phyloP scores from a whole-genome alignment of 2,888 invertebrate genomes.

The Drosophila anomalata region DNA sequence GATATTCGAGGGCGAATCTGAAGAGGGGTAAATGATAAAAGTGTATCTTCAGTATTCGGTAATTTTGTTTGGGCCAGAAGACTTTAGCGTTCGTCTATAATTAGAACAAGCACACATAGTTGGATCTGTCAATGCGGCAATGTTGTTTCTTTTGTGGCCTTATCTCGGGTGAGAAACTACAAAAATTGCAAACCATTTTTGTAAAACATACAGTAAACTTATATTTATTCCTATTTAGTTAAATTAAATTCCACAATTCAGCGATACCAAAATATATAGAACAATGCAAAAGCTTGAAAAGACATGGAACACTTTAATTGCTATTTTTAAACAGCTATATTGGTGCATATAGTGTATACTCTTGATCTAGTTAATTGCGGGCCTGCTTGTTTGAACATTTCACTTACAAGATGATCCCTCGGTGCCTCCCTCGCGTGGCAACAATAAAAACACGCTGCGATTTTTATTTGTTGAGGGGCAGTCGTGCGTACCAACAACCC shows the following conservation, averaged over 20 bases:
- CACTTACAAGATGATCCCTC: slow-evolving; percentile 58
- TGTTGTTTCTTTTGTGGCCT: slow-evolving; percentile 52
- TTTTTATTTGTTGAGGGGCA: slow-evolving; percentile 43
- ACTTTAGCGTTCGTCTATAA: slow-evolving; percentile 58
- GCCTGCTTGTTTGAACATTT: slow-evolving; percentile 62
- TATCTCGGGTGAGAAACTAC: slow-evolving; percentile 39
- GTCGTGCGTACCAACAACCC: slow-evolving; percentile 49
- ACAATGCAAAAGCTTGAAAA: slow-evolving; percentile 27
- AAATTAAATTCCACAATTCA: slow-evolving; percentile 41
- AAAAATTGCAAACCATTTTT: slow-evolving; percentile 14
- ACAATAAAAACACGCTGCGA: slow-evolving; percentile 58
- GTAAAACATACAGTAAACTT: slow-evolving; percentile 57
- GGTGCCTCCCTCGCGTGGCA: slow-evolving; percentile 53
- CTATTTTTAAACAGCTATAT: slow-evolving; percentile 19
- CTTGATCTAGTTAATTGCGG: slow-evolving; percentile 46
- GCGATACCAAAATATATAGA: slow-evolving; percentile 21
- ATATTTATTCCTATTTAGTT: slow-evolving; percentile 56
- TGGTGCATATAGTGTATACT: slow-evolving; percentile 14
- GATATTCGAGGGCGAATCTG: slow-evolving; percentile 23
- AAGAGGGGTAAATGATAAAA: not conserved
- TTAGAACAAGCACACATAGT: slow-evolving; percentile 76
- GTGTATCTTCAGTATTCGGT: slow-evolving; percentile 39
- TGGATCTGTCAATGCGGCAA: slow-evolving; percentile 66
- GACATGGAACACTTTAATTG: slow-evolving; percentile 37
- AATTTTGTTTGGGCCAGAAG: slow-evolving; percentile 60